Conservation (phyloP, 2,888 invertebrate species). For the Meiosimyza platycephala region DNA sequence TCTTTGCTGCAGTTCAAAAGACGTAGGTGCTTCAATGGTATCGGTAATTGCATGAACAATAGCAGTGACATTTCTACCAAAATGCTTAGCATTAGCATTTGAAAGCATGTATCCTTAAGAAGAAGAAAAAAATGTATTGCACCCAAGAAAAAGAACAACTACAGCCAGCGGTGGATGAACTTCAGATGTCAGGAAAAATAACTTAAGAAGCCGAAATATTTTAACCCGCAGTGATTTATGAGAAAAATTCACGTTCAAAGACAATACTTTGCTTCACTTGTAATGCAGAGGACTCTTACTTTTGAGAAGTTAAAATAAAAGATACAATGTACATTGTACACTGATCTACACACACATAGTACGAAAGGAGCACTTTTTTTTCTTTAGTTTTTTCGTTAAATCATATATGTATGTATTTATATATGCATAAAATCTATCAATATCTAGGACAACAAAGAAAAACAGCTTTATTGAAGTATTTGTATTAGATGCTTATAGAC, state of each 20-base stretch:
- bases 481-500: no score
- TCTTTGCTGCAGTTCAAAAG: no score
- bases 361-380: no score
- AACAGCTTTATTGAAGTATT: no score
- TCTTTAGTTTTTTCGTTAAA: no score
- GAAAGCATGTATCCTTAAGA: background rate
- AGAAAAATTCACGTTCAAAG: constrained; percentile 5
- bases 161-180: background rate
- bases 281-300: no score
- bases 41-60: background rate
- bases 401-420: no score
- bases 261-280: background rate
- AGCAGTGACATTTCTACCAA: background rate
- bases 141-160: constrained; percentile 6
- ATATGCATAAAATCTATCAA: no score
- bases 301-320: no score
- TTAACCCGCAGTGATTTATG: constrained; percentile 25
- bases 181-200: background rate
- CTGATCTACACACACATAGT: no score
- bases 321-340: no score
- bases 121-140: background rate
- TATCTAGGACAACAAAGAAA: no score
- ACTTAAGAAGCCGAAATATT: background rate
- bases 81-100: constrained; percentile 20
- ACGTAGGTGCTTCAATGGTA: background rate